Percentiles rank a stretch among this genome's conserved stretches.
Conservation (phyloP, 92 coral and sea anemone species). For the Siderastrea radians region DNA sequence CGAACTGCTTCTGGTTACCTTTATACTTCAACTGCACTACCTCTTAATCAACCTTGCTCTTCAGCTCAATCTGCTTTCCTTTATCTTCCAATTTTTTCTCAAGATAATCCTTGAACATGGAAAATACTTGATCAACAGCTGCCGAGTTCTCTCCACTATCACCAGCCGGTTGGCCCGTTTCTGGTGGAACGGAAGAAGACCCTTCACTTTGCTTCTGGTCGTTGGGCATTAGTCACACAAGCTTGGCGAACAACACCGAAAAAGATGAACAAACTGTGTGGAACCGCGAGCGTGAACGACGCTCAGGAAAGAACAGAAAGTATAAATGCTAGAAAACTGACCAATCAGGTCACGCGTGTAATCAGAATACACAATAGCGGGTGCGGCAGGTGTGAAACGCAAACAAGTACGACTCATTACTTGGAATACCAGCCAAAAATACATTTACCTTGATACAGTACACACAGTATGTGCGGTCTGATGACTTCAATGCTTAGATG, state of each 20-base stretch:
- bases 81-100: conserved; percentile 13
- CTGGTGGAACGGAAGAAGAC: neutral
- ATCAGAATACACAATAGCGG: neutral
- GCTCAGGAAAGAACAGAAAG: neutral
- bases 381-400: conserved; percentile 23
- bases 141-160: conserved; percentile 2
- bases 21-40: neutral
- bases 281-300: conserved; percentile 2
- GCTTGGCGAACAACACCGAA: neutral
- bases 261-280: conserved; percentile 5
- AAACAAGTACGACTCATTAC: neutral
- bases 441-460: neutral
- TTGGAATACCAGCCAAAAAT: conserved; percentile 3
- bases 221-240: neutral
- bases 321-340: neutral
- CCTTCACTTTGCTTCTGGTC: conserved; percentile 2
- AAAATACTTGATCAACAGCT: conserved; percentile 2
- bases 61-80: conserved; percentile 10
- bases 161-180: neutral
- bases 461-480: too few relatives aligned
- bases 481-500: too few relatives aligned
- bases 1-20: conserved; percentile 7
- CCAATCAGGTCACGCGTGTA: neutral
- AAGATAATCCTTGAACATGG: conserved; percentile 12
- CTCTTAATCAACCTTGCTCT: conserved; percentile 4